These are phyloP conservation scores for Drosophila lutescens DNA, from an alignment of 2,888 invertebrate species.

Conservation along the genomic window DNA sequence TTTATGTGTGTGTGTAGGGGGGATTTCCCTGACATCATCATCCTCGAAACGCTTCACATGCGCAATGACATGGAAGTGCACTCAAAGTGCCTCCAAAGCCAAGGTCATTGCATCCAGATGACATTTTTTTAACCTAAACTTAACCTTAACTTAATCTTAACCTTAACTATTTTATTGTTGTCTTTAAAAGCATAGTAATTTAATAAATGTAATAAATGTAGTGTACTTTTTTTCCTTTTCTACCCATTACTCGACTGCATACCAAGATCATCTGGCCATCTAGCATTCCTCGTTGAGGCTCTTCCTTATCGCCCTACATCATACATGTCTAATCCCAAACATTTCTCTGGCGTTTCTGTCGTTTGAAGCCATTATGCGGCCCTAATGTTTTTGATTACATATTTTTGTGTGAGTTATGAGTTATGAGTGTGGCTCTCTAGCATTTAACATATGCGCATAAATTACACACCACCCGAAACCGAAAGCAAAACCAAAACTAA, in stretches of 20 bases:
- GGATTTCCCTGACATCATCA: conserved; percentile 14
- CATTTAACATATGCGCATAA: conserved; percentile 35
- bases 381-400: conserved; percentile 39
- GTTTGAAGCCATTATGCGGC: conserved; percentile 12
- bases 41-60: neutral
- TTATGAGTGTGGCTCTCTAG: conserved; percentile 20
- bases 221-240: too few species aligned
- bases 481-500: too few species aligned
- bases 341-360: neutral
- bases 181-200: too few species aligned
- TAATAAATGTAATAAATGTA: too few species aligned
- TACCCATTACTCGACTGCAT: neutral
- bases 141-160: too few species aligned
- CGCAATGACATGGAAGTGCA: conserved; percentile 12
- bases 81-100: neutral
- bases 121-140: too few species aligned
- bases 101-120: conserved; percentile 5
- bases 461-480: neutral
- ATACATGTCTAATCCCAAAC: neutral
- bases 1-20: conserved; percentile 8
- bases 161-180: too few species aligned
- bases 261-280: neutral
- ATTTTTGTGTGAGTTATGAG: conserved; percentile 32
- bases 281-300: neutral
- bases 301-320: neutral